These are phyloP conservation scores for Scotopteryx bipunctaria DNA, from an alignment of 2,888 invertebrate genomes.

Conservation along the genomic window DNA sequence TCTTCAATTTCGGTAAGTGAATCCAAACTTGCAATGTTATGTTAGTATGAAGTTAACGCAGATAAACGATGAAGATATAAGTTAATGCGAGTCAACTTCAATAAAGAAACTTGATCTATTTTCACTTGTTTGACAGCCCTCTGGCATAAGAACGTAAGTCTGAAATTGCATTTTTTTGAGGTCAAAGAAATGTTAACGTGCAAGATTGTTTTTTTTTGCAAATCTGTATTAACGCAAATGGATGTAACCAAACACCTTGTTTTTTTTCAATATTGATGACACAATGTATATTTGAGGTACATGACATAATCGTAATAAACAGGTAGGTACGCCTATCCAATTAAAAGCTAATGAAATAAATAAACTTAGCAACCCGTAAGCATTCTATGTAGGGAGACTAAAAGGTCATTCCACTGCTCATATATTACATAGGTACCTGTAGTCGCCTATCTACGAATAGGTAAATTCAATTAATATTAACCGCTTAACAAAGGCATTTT, in stretches of 20 bases:
- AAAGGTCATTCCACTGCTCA: background rate
- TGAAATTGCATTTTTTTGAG: constrained; percentile 17
- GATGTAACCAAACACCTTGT: too few relatives aligned
- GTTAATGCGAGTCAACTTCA: background rate
- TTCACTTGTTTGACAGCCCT: constrained; percentile 32
- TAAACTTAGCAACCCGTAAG: background rate
- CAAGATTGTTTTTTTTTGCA: too few relatives aligned
- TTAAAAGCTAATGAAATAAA: background rate
- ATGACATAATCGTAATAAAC: too few relatives aligned
- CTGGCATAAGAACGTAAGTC: constrained; percentile 16
- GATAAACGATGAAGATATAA: too few relatives aligned
- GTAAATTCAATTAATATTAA: too few relatives aligned
- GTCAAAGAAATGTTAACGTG: constrained; percentile 9
- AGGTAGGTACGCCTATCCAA: too few relatives aligned
- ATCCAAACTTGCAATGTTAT: constrained; percentile 14
- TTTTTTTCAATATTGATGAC: too few relatives aligned
- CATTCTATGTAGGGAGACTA: background rate
- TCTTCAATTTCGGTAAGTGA: constrained; percentile 34
- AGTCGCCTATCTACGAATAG: too few relatives aligned
- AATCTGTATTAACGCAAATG: too few relatives aligned
- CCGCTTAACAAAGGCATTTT: too few relatives aligned
- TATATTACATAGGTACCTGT: background rate
- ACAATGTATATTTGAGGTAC: too few relatives aligned
- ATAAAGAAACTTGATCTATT: constrained; percentile 27
- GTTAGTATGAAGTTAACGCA: too few relatives aligned